A percentile compares a stretch with the other conserved stretches of the same genome.
phyloP scores from a whole-genome alignment of 2,113 vertebrate species.

The Scomber scombrus region DNA sequence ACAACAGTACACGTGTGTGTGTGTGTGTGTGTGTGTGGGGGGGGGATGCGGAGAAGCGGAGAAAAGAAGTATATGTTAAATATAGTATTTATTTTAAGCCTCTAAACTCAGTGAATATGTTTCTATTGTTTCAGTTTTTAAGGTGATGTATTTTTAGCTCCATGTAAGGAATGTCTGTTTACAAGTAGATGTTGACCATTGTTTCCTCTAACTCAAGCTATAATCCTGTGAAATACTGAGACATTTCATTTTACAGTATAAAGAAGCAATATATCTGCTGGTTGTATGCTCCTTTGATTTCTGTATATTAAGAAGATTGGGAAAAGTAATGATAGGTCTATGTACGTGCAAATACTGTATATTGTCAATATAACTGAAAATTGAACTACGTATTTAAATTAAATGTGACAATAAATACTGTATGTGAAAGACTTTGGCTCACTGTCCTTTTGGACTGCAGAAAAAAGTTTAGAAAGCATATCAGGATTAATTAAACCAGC shows the following conservation, averaged over 20 bases:
- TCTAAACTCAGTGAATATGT: conserved; percentile 58
- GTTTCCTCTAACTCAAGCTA: conserved; percentile 21
- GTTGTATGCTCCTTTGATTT: conserved; percentile 47
- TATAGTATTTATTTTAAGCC: conserved; percentile 74
- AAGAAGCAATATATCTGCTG: conserved; percentile 68
- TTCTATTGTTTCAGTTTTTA: conserved; percentile 56
- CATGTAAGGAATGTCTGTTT: conserved; percentile 57
- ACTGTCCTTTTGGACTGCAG: neutral
- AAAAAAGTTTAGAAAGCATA: no score
- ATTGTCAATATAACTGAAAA: conserved; percentile 51
- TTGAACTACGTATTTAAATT: conserved; percentile 64
- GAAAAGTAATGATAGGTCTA: conserved; percentile 31
- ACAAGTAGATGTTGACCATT: conserved; percentile 65
- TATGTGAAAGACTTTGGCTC: conserved; percentile 33
- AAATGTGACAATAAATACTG: conserved; percentile 74
- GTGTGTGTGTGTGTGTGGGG: neutral
- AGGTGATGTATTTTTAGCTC: conserved; percentile 70
- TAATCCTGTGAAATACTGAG: conserved; percentile 54
- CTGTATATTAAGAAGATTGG: conserved; percentile 56
- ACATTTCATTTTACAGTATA: conserved; percentile 49
- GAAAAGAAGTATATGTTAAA: conserved; percentile 57
- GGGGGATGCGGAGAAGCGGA: neutral
- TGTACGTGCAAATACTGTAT: conserved; percentile 70
- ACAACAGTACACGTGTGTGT: conserved; percentile 3
- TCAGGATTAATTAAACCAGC: no score